Percentiles rank a stretch among this genome's conserved stretches.
Evolutionary conservation across 2,113 vertebrate genomes (phyloP).

Genomic region (Arenaria interpres): DNA sequence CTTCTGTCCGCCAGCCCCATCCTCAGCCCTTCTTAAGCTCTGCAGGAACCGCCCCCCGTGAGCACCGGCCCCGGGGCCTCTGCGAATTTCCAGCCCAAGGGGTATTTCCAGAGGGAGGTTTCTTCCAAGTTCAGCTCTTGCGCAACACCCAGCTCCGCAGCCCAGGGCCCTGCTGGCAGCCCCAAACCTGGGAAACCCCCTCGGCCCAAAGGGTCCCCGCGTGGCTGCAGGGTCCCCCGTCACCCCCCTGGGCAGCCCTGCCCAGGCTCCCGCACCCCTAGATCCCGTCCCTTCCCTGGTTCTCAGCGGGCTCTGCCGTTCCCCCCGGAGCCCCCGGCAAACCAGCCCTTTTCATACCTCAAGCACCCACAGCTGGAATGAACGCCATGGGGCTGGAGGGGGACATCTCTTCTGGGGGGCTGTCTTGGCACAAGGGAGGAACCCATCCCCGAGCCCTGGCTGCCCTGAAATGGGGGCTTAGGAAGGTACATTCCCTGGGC

Average conservation of each 20-base stretch:
- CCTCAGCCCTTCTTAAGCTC: conserved; percentile 33
- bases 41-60: background rate
- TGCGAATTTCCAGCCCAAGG: background rate
- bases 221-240: background rate
- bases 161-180: rapidly evolving
- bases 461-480: background rate
- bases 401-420: background rate
- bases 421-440: background rate
- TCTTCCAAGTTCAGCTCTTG: background rate
- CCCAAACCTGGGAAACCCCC: rapidly evolving
- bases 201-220: rapidly evolving
- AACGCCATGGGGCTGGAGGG: background rate
- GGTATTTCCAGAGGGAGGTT: conserved; percentile 51
- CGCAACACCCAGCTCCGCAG: background rate
- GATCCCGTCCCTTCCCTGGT: too few relatives aligned
- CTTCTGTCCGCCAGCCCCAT: background rate
- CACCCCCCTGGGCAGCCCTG: background rate
- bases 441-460: background rate
- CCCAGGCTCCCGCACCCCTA: rapidly evolving
- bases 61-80: background rate
- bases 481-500: background rate
- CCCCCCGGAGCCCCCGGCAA: rapidly evolving
- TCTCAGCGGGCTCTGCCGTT: rapidly evolving
- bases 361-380: background rate
- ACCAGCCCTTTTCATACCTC: background rate